phyloP scores from a whole-genome alignment of 2,888 invertebrate species.

The Siphlonurus alternatus region DNA sequence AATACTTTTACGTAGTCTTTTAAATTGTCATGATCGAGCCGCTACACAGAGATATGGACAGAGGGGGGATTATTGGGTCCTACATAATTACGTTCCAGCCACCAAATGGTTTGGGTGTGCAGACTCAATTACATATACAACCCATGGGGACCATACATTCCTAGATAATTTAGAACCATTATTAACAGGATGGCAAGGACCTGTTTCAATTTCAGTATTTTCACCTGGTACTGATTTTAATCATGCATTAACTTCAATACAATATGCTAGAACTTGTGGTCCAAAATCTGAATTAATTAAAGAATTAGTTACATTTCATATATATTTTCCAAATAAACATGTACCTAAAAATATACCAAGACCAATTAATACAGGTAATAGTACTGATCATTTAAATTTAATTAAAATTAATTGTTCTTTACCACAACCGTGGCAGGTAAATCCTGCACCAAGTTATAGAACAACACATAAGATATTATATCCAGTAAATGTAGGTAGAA shows the following conservation, averaged over 20 bases:
- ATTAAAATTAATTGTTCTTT: background rate
- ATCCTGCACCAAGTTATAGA: background rate
- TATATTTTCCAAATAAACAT: slow-evolving; percentile 76
- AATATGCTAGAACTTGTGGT: slow-evolving; percentile 61
- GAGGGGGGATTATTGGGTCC: slow-evolving; percentile 72
- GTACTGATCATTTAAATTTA: background rate
- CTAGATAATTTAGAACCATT: slow-evolving; percentile 76
- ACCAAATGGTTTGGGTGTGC: slow-evolving; percentile 52
- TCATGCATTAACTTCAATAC: slow-evolving; percentile 60
- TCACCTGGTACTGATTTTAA: slow-evolving; percentile 71
- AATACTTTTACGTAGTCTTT: slow-evolving; percentile 12
- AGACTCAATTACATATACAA: slow-evolving; percentile 78
- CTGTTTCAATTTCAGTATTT: slow-evolving; percentile 72
- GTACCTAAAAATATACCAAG: slow-evolving; percentile 48
- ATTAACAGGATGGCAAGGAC: slow-evolving; percentile 73
- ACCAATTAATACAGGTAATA: background rate
- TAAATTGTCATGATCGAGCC: slow-evolving; percentile 42
- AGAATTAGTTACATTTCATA: slow-evolving; percentile 70
- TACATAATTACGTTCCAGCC: slow-evolving; percentile 70
- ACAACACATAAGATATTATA: slow-evolving; percentile 51
- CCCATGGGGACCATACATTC: slow-evolving; percentile 83
- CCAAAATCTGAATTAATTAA: slow-evolving; percentile 43
- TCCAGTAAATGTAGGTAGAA: slow-evolving; percentile 79
- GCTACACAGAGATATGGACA: slow-evolving; percentile 43
- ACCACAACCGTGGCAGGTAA: background rate